Evolutionary conservation across 2,797 vertebrate species (phyloP), one percentile per base, ranked within the genome.

Genomic region (Platalea minor): DNA sequence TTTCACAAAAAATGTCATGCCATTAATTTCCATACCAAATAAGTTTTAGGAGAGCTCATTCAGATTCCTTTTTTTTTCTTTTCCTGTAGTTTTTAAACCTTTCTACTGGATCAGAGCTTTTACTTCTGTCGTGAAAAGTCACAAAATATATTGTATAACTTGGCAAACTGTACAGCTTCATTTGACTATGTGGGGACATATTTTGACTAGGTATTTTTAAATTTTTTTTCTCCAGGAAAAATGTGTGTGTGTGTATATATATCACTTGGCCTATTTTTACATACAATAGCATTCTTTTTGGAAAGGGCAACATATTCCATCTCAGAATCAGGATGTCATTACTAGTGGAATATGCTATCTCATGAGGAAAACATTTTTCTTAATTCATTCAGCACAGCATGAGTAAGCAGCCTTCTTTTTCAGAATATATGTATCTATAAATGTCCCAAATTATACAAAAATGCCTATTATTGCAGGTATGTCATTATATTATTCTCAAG

Each of bases 401-500:
- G 29, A 94, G 46, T 90, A 89, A 82, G 25, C 35, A 74, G 17
- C 39, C 88, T 96, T 75, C 21, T 73, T 93, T 81, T 86, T 39
- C 76, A 79, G 92, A 57, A 28, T 85, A 69, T 10, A 33, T n/a
- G 3, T 93, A 26, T 91, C 51, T 84, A 3, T 31, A 70, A 76
- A 60, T 75, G 83, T 39, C 82, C 57, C 54, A 31, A 67, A 10
- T 87, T 19, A 77, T 35, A 72, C 41, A 76, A 54, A 61, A 81
- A 18, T 17, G 1, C 20, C 0, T 90, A 2, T 95, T 69, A 91
- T 97, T 97, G 60, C 97, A 99, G 99, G 99, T 80, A 99, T 99
- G 99, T 99, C 99, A 17, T 95, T 99, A 77, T 99, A 99, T 98
- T 99, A 99, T 98, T 99, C 99, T 70, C 99, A 99, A 98, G 99